These are phyloP conservation scores for Cephus sareptanus DNA, from an alignment of 2,888 invertebrate genomes.

Conservation along the genomic window DNA sequence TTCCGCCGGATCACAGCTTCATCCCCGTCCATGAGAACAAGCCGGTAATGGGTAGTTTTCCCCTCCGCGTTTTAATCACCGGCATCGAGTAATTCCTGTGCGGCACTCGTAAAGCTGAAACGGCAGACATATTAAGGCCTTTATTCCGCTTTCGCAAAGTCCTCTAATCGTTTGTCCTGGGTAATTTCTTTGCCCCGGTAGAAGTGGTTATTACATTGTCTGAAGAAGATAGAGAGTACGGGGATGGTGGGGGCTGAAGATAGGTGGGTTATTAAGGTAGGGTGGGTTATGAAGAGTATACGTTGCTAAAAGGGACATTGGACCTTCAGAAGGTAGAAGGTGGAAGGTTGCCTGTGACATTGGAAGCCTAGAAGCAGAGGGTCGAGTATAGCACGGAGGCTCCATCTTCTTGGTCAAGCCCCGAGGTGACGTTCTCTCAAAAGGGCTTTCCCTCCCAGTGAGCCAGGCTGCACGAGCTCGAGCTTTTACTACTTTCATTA, in stretches of 20 bases:
- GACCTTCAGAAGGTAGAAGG: constrained; percentile 1
- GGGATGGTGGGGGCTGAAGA: neutral
- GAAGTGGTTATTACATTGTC: constrained; percentile 42
- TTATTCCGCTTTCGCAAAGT: constrained; percentile 9
- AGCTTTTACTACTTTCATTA: constrained; percentile 60
- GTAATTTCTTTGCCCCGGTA: constrained; percentile 30
- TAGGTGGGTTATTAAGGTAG: neutral
- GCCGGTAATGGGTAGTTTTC: constrained; percentile 3
- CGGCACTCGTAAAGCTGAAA: constrained; percentile 7
- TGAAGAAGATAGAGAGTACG: constrained; percentile 25
- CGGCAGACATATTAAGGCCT: neutral
- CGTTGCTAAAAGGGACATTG: neutral
- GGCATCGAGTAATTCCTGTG: neutral
- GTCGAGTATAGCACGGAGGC: neutral
- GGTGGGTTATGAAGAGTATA: neutral
- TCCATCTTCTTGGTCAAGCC: constrained; percentile 25
- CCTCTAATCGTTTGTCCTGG: constrained; percentile 19
- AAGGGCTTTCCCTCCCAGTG: constrained; percentile 30
- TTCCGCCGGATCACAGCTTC: neutral
- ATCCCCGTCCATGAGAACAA: neutral
- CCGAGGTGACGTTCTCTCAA: constrained; percentile 42
- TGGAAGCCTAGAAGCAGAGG: neutral
- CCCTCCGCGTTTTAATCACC: constrained; percentile 4
- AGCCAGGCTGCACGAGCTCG: constrained; percentile 9
- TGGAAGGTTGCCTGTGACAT: constrained; percentile 7